Evolutionary conservation across 1,140 invertebrate species (phyloP).

Genomic region (Cryptotermes secundus): DNA sequence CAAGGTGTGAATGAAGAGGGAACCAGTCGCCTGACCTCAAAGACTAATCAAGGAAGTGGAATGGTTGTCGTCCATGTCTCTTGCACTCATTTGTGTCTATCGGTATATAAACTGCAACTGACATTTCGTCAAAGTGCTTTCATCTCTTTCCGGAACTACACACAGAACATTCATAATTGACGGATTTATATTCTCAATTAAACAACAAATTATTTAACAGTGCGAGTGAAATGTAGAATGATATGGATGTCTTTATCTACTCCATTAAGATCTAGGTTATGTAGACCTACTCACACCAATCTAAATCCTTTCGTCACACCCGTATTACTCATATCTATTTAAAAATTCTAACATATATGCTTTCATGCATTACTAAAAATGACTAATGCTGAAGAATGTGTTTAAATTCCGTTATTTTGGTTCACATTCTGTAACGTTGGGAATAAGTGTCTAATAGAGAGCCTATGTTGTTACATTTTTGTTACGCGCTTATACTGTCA

Average conservation of each 20-base stretch:
- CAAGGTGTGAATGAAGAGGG: conserved; percentile 5
- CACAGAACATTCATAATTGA: not conserved
- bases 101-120: not conserved
- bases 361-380: not conserved
- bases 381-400: too few species aligned
- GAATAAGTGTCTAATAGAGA: not conserved
- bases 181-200: not conserved
- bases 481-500: conserved; percentile 7
- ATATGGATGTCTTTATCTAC: too few species aligned
- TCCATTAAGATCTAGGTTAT: not conserved
- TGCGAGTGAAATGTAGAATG: too few species aligned
- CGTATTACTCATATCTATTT: not conserved
- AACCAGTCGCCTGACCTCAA: conserved; percentile 26
- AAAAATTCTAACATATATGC: not conserved
- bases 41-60: conserved; percentile 23
- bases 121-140: not conserved
- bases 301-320: not conserved
- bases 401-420: too few species aligned
- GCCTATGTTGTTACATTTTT: not conserved
- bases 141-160: not conserved
- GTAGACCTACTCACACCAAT: not conserved
- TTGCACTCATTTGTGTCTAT: not conserved
- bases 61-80: not conserved
- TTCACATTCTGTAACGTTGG: not conserved
- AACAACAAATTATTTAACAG: too few species aligned